Conservation (phyloP, 2,888 invertebrate species). For the Dicyrtomina minuta region DNA sequence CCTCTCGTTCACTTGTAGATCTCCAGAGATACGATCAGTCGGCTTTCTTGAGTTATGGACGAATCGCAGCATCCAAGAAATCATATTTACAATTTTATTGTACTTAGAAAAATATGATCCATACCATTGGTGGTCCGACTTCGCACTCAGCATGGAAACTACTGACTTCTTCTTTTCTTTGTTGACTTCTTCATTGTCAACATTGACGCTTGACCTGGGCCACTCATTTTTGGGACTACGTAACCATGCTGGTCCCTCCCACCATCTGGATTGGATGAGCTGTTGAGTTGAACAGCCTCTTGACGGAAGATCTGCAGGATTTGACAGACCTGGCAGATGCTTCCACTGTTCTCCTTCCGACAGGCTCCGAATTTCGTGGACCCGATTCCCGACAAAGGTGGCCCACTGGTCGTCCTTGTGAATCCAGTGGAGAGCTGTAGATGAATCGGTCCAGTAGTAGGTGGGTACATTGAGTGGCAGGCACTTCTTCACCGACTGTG, state of each 20-base stretch:
- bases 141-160: not conserved
- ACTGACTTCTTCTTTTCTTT: constrained; percentile 1
- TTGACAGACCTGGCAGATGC: constrained; percentile 54
- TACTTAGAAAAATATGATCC: not conserved
- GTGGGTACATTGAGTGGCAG: constrained; percentile 1
- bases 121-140: not conserved
- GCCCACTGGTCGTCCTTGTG: constrained; percentile 42
- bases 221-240: not conserved
- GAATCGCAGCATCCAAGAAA: not conserved
- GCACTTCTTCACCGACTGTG: not conserved
- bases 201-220: not conserved
- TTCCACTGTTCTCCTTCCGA: constrained; percentile 46
- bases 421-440: constrained; percentile 46
- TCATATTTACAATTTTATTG: not conserved
- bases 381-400: constrained; percentile 26
- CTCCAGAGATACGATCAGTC: not conserved
- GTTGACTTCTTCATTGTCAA: not conserved
- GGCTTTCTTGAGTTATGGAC: not conserved
- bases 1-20: not conserved
- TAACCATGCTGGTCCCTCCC: constrained; percentile 10
- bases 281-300: not conserved
- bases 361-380: constrained; percentile 20
- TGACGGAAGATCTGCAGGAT: constrained; percentile 54
- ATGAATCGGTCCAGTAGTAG: constrained; percentile 35
- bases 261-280: not conserved